phyloP scores from a whole-genome alignment of 1,140 invertebrate species.

The Rhizoglyphus robini region DNA sequence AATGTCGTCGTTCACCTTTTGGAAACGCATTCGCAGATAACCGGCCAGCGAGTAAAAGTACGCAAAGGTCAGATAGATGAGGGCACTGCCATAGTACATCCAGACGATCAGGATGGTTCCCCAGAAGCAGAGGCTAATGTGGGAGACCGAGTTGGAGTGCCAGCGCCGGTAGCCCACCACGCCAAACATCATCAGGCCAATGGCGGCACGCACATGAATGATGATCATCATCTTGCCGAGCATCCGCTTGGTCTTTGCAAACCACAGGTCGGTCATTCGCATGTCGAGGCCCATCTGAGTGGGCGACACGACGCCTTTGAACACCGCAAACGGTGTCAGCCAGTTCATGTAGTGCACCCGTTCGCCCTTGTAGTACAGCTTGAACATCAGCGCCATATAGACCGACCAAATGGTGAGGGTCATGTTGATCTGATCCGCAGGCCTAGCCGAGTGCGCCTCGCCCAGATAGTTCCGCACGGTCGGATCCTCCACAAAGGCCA shows the following conservation, averaged over 20 bases:
- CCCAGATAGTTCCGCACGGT: constrained; percentile 5
- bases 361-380: constrained; percentile 3
- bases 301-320: constrained; percentile 17
- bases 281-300: constrained; percentile 6
- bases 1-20: constrained; percentile 22
- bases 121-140: background rate
- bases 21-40: constrained; percentile 22
- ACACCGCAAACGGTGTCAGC: constrained; percentile 17
- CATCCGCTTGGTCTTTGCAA: constrained; percentile 2
- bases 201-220: background rate
- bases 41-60: constrained; percentile 11
- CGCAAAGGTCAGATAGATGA: constrained; percentile 15
- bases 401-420: constrained; percentile 14
- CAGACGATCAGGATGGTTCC: constrained; percentile 11
- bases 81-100: constrained; percentile 2
- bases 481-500: constrained; percentile 9
- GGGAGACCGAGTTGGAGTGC: background rate
- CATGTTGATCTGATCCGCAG: constrained; percentile 16
- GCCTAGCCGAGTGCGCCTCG: background rate
- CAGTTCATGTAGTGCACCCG: background rate
- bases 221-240: background rate
- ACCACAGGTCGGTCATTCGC: constrained; percentile 16
- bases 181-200: constrained; percentile 13
- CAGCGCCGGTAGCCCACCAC: background rate
- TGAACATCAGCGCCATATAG: background rate